A percentile compares a stretch with the other conserved stretches of the same genome.
These are phyloP conservation scores for Tenthredo distinguenda DNA, from an alignment of 2,888 invertebrate genomes.

Conservation along the genomic window DNA sequence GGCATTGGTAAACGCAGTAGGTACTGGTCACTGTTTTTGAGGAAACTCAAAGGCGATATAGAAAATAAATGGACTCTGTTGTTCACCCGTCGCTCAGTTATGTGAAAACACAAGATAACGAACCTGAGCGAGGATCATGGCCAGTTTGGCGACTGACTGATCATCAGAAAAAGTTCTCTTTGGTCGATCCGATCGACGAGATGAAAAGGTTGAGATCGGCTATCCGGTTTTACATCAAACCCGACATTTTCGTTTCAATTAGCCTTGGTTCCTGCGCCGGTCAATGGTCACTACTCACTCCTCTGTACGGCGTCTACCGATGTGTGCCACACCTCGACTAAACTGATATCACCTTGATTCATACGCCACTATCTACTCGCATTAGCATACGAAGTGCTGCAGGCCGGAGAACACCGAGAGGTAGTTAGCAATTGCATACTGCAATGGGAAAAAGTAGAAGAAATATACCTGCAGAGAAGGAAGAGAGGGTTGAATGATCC, in stretches of 20 bases:
- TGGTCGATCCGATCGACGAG: background rate
- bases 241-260: background rate
- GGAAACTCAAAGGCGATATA: background rate
- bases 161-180: too few relatives aligned
- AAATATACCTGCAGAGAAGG: background rate
- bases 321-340: background rate
- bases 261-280: background rate
- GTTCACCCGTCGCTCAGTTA: background rate
- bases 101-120: background rate
- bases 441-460: background rate
- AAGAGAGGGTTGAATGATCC: too few relatives aligned
- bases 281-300: background rate
- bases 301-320: background rate
- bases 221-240: background rate
- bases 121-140: too few relatives aligned
- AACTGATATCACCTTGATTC: constrained; percentile 32
- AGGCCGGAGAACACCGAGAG: background rate
- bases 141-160: too few relatives aligned
- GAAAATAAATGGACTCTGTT: background rate
- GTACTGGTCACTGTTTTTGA: background rate
- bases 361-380: background rate
- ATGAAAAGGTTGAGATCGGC: background rate
- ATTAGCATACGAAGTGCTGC: background rate
- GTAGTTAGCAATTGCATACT: background rate
- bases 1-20: background rate